Base-by-base conservation (phyloP, 1,140 invertebrate species). In the Drosophila chauvacae region DNA sequence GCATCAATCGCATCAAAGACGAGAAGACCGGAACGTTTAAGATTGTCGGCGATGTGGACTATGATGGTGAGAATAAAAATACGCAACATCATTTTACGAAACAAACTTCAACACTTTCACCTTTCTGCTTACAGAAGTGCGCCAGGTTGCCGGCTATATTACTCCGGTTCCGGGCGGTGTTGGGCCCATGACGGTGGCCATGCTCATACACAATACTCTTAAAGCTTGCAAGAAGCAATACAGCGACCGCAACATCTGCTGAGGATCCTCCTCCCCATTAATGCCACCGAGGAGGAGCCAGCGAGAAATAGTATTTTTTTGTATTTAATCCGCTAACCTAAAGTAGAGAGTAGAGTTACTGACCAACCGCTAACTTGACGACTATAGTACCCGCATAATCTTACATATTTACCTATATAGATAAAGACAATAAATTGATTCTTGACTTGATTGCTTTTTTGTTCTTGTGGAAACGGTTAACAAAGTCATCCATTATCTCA, bases 21-120 rank as follows among this genome's bases (percentile, higher is more conserved):
- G 90, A 94, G 68, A 61, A 64, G n/a, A 93, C 94, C 4, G 96
- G 96, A 5, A 96, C 96, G 84, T 94, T 93, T 10, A 95, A 95
- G 92, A 93, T 98, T n/a, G 96, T 97, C 20, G 97, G 97, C 7
- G 97, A 98, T 93, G 96, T 97, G 13, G 96, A 98, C 91, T 98
- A 95, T 94, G 95, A 97, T 60, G 94, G 95, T 95, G 77, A 68
- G 60, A 20, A 35, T 1, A 11, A 3, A 73, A 47, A 28, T 13
- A 2, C 3, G 9, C 3, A 13, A 13, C 18, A 3, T 33, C 14
- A 10, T 4, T 9, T 30, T 50, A 37, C 23, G 66, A 33, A 2
- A 16, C 10, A 72, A 26, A 9, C 26, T 5, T 18, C 1, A 28
- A n/a, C 2, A 2, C 23, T 47, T 47, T 48, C 23, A 5, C 3